A percentile compares a stretch with the other conserved stretches of the same genome.
Evolutionary conservation across 2,888 invertebrate genomes (phyloP).

Genomic region (Zelleria hepariella): DNA sequence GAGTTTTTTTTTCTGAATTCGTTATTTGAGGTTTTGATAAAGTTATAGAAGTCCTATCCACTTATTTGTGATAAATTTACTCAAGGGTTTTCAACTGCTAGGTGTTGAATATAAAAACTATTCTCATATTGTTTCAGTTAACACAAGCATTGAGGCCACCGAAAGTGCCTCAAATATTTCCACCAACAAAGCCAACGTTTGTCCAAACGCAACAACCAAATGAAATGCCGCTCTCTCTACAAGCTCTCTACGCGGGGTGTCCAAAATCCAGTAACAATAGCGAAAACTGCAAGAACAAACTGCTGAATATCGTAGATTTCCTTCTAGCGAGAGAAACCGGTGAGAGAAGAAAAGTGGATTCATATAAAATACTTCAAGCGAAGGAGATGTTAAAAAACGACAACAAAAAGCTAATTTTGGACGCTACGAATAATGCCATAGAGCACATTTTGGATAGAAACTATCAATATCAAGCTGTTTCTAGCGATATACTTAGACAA

Average conservation of each 20-base stretch:
- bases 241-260: background rate
- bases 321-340: background rate
- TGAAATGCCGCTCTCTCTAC: background rate
- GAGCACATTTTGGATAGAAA: background rate
- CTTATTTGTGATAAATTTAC: no score
- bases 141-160: background rate
- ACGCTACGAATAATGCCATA: background rate
- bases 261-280: background rate
- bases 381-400: background rate
- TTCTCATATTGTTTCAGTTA: background rate
- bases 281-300: background rate
- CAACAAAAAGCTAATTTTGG: background rate
- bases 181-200: background rate
- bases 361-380: background rate
- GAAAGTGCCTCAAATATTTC: conserved; percentile 2
- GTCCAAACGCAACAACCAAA: background rate
- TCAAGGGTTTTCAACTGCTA: no score
- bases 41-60: no score
- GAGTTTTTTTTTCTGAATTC: no score
- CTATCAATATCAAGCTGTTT: background rate
- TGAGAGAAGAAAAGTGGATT: background rate
- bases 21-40: no score
- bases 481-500: background rate
- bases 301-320: background rate
- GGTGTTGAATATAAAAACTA: background rate